phyloP scores from a whole-genome alignment of 2,888 invertebrate genomes.

The Andrena chrysosceles region DNA sequence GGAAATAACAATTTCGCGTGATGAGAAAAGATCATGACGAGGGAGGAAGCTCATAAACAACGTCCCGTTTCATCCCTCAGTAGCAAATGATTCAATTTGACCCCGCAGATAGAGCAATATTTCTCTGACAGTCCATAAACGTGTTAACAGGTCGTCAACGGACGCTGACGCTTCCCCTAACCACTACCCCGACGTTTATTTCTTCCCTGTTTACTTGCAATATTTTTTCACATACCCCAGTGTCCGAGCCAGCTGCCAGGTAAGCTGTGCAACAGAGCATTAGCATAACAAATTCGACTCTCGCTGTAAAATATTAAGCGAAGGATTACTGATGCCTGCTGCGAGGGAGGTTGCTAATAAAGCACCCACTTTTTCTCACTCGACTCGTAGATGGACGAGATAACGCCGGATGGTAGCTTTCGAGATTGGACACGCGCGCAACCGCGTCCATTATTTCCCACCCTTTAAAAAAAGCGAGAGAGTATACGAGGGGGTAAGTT shows the following conservation, averaged over 20 bases:
- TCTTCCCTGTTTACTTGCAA: conserved; percentile 11
- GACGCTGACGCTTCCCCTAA: not conserved
- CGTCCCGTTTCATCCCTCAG: not conserved
- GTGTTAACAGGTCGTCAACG: conserved; percentile 40
- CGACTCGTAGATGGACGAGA: conserved; percentile 21
- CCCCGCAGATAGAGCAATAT: conserved; percentile 22
- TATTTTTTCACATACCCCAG: conserved; percentile 3
- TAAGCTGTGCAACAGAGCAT: conserved; percentile 5
- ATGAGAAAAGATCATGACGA: conserved; percentile 1
- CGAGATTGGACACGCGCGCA: conserved; percentile 39
- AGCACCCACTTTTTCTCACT: not conserved
- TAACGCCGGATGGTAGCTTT: conserved; percentile 27
- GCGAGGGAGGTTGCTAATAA: conserved; percentile 2
- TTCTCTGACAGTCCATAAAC: conserved; percentile 43
- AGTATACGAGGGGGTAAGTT: conserved; percentile 15
- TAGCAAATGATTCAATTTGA: conserved; percentile 44
- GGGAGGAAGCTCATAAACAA: conserved; percentile 28
- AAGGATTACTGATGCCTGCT: conserved; percentile 23
- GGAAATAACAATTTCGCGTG: not conserved
- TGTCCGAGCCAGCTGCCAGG: not conserved
- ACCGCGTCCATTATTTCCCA: conserved; percentile 33
- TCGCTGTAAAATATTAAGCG: conserved; percentile 21
- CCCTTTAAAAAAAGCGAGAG: not conserved
- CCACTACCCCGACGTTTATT: not conserved
- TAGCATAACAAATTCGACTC: conserved; percentile 38